A percentile compares a stretch with the other conserved stretches of the same genome.
phyloP scores from a whole-genome alignment of 2,888 invertebrate genomes.

The Drosophila stalkeri region DNA sequence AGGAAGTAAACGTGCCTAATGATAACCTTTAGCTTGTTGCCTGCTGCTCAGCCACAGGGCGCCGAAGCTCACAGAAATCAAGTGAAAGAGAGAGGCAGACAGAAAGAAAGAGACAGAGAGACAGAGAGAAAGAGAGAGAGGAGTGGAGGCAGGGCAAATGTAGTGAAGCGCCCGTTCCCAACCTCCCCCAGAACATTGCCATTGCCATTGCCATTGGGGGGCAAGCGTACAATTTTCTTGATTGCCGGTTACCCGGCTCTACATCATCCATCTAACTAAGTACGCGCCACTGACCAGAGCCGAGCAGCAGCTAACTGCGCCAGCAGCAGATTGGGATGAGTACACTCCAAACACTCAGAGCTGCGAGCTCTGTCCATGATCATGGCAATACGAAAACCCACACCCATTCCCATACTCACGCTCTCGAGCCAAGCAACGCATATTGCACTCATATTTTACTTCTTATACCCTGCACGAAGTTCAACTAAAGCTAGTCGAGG shows the following conservation, averaged over 20 bases:
- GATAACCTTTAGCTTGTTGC: conserved; percentile 76
- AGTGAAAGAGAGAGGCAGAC: not conserved
- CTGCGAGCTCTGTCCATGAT: not conserved
- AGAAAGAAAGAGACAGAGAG: not conserved
- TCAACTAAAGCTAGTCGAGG: not conserved
- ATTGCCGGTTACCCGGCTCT: conserved; percentile 67
- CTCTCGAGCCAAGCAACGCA: conserved; percentile 10
- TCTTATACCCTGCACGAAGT: not conserved
- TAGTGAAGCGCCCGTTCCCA: conserved; percentile 1
- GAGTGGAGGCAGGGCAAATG: conserved; percentile 17
- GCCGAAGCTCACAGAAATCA: conserved; percentile 26
- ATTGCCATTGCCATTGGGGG: conserved; percentile 29
- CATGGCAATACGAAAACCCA: conserved; percentile 5
- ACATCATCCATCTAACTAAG: conserved; percentile 72
- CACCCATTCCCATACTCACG: conserved; percentile 3
- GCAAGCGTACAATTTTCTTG: conserved; percentile 73
- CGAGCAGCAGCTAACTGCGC: conserved; percentile 17
- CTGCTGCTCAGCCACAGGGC: conserved; percentile 45
- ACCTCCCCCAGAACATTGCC: conserved; percentile 8
- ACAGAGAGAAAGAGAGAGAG: not conserved
- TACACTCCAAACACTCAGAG: conserved; percentile 18
- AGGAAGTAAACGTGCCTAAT: conserved; percentile 79
- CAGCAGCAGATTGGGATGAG: conserved; percentile 45
- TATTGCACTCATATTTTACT: conserved; percentile 52
- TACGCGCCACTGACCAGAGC: conserved; percentile 75